Base-by-base conservation (phyloP, 2,797 vertebrate species). In the Sebastes glaucus region DNA sequence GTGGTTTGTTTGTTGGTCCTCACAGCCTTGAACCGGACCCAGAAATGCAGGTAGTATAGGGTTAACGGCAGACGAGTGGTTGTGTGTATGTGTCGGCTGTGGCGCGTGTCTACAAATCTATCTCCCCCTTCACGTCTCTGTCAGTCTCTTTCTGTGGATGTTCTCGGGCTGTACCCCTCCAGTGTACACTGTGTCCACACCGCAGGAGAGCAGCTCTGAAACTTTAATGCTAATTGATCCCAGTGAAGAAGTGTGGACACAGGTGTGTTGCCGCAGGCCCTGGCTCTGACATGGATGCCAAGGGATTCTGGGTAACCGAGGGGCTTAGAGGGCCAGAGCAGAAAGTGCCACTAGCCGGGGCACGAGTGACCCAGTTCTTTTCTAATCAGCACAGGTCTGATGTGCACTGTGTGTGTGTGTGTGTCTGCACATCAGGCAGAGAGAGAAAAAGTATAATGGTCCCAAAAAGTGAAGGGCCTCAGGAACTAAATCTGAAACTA, bases 191-290 rank as follows among this genome's bases (percentile, higher is more conserved):
- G 35, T 90, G 87, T 91, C 88, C 86, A 90, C 85, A 89, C 88
- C 57, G 79, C 66, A 38, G 81, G 83, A 88, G 77, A 86, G 81
- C 78, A 60, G 74, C 83, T 80, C 90, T 95, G 88, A 94, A 95
- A 95, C 92, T 94, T 94, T 94, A 93, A 95, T 95, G 93, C 91
- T 95, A 96, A 96, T 95, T 96, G 94, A 96, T 96, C 94, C 94
- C 94, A 92, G 93, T 87, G 94, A 95, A 95, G 93, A 83, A 79
- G 85, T 85, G 89, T 88, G 85, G 94, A 94, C 94, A 93, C 95
- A 95, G 96, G 94, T 96, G 94, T 93, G 92, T 92, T 88, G 95
- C 96, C 90, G 77, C 83, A 59, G 94, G 94, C 88, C 83, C 73
- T 88, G 86, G 84, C 92, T 90, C 81, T 88, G 86, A 89, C 88